Evolutionary conservation across 2,888 invertebrate species (phyloP), one percentile per base, ranked within the genome.

Genomic region (Drosophila bunnanda): DNA sequence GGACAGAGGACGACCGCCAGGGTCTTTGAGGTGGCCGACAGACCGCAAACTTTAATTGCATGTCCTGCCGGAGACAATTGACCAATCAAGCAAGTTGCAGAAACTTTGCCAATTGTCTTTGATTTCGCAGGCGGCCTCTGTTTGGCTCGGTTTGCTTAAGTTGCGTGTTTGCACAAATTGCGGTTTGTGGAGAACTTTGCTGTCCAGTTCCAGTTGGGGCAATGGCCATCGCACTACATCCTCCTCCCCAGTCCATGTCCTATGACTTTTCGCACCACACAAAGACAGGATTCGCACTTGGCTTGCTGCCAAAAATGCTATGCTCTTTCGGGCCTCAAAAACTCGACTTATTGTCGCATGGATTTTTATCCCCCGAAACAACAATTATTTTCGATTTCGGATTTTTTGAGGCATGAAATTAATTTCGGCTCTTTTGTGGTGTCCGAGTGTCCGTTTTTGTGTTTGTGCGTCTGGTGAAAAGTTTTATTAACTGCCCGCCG

Each of bases 301-400:
- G 58, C 50, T 58, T 32, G n/a, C 17, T 44, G 65, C 55, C 56
- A 64, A 55, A 67, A 39, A 48, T 68, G 43, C 28, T 39, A 17
- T 34, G 67, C 41, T 59, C 34, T 61, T 32, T 53, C 48, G 41
- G 54, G 22, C 55, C 67, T 65, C 41, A 67, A 60, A 73, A 73
- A 75, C 75, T 46, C 56, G 44, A 41, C 75, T 75, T 67, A 56
- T 71, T 72, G 71, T 71, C 48, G 56, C 32, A 25, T 32, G 54
- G 52, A 52, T 41, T 59, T 60, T 64, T 58, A 53, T 39, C 46
- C 22, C 46, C 17, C 68, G 61, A 71, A 64, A 54, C 70, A 78
- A 79, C 81, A 83, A 88, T 82, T 88, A 81, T 87, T 85, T 87
- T 79, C 81, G 80, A 89, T 88, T 89, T 88, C 79, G 75, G 77